Evolutionary conservation across 2,113 vertebrate genomes (phyloP), one percentile per base, ranked within the genome.

Genomic region (Cyprinus carpio): DNA sequence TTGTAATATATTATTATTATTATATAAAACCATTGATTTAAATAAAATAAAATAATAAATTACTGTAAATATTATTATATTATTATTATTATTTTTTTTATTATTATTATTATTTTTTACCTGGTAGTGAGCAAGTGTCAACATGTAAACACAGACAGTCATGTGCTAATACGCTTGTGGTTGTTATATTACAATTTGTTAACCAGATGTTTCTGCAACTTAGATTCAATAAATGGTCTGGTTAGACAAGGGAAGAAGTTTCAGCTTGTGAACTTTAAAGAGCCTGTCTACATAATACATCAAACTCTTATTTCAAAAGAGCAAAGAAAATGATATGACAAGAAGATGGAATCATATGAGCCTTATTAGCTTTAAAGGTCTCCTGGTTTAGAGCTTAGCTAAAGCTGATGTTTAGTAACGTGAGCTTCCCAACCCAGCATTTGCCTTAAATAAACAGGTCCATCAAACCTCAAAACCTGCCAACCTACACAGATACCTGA

Each of bases 361-460:
- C 46, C 29, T 18, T 51, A 76, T 54, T 25, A 25, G 8, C 15
- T 31, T 54, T 27, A 54, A 75, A 75, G 13, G 74, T 75, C 7
- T 76, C 25, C 16, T 18, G 46, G 15, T 54, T 54, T 76, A 25
- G 7, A 20, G 46, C 1, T 4, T 18, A 16, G n/a, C 25, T 15
- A 51, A 75, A 10, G 16, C 25, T 69, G 65, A 69, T 34, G 65
- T 54, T 51, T 4, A 31, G 46, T 76, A 75, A 49, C 27, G 72
- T 76, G 20, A 62, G 8, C 54, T 76, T 75, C 13, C 34, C 40
- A 62, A 40, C 16, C 11, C 25, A 62, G n/a, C 37, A 12, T 16
- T 49, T 62, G 56, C 71, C 34, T 37, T 75, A 84, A 84, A 67
- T 83, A 83, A 83, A 83, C 82, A 25, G 16, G 2, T 74, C 49